Conservation (phyloP, 2,888 invertebrate genomes). For the Diarsia brunnea region DNA sequence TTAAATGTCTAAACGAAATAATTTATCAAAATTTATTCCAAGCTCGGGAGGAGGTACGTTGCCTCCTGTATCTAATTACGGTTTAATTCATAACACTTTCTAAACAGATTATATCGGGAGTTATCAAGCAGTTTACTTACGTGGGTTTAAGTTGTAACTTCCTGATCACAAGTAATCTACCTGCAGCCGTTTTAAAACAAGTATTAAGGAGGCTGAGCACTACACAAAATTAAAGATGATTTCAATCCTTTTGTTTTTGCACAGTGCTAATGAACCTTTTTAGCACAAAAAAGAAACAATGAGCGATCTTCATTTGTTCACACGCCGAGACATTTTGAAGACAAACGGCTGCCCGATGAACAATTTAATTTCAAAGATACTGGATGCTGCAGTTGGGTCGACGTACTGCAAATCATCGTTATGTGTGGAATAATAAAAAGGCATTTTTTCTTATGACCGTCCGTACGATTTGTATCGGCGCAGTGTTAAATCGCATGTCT, state of each 20-base stretch:
- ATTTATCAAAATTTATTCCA: conserved; percentile 48
- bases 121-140: conserved; percentile 5
- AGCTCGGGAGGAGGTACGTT: conserved; percentile 10
- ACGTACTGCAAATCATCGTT: conserved; percentile 80
- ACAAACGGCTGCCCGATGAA: conserved; percentile 79
- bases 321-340: conserved; percentile 68
- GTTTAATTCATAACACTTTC: conserved; percentile 26
- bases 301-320: conserved; percentile 61
- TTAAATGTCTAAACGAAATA: conserved; percentile 52
- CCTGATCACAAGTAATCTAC: neutral
- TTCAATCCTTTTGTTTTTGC: conserved; percentile 56
- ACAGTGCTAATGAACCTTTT: conserved; percentile 66
- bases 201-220: conserved; percentile 15
- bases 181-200: neutral
- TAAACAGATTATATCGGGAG: conserved; percentile 4
- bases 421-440: conserved; percentile 69
- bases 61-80: conserved; percentile 19
- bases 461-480: conserved; percentile 73
- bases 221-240: conserved; percentile 51
- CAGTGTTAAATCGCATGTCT: conserved; percentile 76
- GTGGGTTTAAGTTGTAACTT: conserved; percentile 3
- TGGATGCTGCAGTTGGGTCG: conserved; percentile 81
- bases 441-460: conserved; percentile 68
- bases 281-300: conserved; percentile 62
- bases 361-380: conserved; percentile 83